phyloP scores from a whole-genome alignment of 2,797 vertebrate species.

The Hippopotamyrus pictus region DNA sequence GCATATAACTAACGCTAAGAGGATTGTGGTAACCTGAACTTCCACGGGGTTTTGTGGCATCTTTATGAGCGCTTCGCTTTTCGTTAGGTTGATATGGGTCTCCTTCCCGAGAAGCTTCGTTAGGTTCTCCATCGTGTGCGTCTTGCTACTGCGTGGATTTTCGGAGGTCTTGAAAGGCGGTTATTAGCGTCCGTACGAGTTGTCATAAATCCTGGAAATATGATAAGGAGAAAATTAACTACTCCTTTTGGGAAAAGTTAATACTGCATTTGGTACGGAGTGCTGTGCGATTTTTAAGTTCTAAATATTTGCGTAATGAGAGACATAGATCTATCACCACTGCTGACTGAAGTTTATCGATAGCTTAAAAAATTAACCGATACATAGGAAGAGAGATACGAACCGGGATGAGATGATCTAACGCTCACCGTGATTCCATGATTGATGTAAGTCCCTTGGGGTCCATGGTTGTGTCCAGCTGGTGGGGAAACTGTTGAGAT shows the following conservation, averaged over 20 bases:
- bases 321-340: neutral
- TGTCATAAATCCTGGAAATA: conserved; percentile 27
- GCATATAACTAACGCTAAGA: conserved; percentile 72
- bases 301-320: neutral
- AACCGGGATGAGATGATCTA: neutral
- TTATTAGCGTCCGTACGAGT: neutral
- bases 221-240: neutral
- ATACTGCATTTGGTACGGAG: neutral
- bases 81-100: conserved; percentile 40
- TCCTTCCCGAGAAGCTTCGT: conserved; percentile 41
- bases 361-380: neutral
- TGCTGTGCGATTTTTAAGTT: neutral
- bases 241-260: neutral
- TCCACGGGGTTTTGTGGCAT: conserved; percentile 67
- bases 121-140: neutral
- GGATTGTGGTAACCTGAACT: conserved; percentile 71
- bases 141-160: neutral
- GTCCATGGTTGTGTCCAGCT: neutral
- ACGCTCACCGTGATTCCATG: conserved; percentile 48
- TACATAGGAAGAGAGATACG: neutral
- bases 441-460: conserved; percentile 13
- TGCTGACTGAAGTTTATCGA: neutral
- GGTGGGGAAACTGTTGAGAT: neutral
- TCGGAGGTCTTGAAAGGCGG: neutral
- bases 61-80: conserved; percentile 44